Conservation (phyloP, 2,888 invertebrate species). For the Brenthis hecate region DNA sequence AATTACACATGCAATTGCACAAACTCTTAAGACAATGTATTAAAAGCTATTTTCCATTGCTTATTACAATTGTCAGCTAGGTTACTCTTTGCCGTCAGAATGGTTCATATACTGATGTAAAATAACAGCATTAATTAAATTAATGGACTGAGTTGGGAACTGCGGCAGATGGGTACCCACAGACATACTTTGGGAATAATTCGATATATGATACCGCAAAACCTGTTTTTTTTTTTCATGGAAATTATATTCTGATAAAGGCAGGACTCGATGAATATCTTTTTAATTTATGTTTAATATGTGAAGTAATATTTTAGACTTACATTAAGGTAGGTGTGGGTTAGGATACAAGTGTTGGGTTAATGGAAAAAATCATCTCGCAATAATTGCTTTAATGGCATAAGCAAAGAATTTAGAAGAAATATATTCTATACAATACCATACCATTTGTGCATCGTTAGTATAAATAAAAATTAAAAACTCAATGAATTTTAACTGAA, state of each 20-base stretch:
- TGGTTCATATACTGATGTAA: conserved; percentile 44
- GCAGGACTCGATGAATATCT: conserved; percentile 3
- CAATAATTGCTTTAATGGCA: too few relatives aligned
- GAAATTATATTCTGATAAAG: conserved; percentile 4
- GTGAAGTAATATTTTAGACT: background rate
- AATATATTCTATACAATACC: too few relatives aligned
- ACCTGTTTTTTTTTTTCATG: conserved; percentile 23
- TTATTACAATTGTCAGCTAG: background rate
- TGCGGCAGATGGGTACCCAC: conserved; percentile 39
- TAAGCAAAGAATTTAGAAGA: too few relatives aligned
- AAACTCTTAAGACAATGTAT: conserved; percentile 12
- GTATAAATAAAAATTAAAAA: too few relatives aligned
- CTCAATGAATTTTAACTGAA: too few relatives aligned
- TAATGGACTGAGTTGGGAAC: conserved; percentile 48
- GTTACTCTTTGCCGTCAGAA: background rate
- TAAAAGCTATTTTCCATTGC: conserved; percentile 27
- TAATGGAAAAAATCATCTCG: too few relatives aligned
- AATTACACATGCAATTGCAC: conserved; percentile 10
- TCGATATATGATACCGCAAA: conserved; percentile 32
- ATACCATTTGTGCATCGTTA: too few relatives aligned
- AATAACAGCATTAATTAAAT: conserved; percentile 52
- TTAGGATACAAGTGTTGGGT: too few relatives aligned
- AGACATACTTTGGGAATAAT: conserved; percentile 35
- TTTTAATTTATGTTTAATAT: background rate
- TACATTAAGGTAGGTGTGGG: too few relatives aligned